phyloP scores from a whole-genome alignment of 2,797 vertebrate genomes.

The Enteromius paludinosus region DNA sequence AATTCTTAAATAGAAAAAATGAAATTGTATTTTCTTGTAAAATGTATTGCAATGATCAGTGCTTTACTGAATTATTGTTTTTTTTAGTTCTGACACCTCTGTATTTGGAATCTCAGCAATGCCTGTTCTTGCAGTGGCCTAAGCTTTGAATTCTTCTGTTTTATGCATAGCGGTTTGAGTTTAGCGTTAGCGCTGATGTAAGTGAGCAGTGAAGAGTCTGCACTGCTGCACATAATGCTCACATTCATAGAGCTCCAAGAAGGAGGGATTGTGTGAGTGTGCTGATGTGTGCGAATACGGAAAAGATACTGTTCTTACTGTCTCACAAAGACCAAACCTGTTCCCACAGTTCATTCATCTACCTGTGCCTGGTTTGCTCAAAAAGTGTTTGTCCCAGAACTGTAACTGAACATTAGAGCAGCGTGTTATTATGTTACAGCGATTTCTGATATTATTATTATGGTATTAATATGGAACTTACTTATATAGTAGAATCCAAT shows the following conservation, averaged over 20 bases:
- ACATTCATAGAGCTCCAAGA: conserved; percentile 57
- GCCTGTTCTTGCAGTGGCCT: background rate
- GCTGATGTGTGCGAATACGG: conserved; percentile 34
- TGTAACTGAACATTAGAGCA: background rate
- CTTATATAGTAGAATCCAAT: background rate
- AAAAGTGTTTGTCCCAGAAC: background rate
- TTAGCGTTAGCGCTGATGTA: background rate
- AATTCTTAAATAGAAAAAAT: background rate
- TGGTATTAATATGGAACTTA: too few relatives aligned
- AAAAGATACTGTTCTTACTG: conserved; percentile 24
- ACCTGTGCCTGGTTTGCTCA: background rate
- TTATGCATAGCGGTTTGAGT: background rate
- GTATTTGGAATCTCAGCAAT: background rate
- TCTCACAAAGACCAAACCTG: conserved; percentile 19
- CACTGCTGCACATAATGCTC: conserved; percentile 54
- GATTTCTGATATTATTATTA: background rate
- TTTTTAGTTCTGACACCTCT: background rate
- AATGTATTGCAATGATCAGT: background rate
- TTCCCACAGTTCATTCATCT: conserved; percentile 13
- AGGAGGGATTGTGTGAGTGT: conserved; percentile 56
- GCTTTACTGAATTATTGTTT: background rate
- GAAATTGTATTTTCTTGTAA: background rate
- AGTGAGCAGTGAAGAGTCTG: background rate
- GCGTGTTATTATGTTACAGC: background rate
- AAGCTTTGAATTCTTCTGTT: background rate